phyloP scores from a whole-genome alignment of 2,113 vertebrate species.

The Cavia aperea region DNA sequence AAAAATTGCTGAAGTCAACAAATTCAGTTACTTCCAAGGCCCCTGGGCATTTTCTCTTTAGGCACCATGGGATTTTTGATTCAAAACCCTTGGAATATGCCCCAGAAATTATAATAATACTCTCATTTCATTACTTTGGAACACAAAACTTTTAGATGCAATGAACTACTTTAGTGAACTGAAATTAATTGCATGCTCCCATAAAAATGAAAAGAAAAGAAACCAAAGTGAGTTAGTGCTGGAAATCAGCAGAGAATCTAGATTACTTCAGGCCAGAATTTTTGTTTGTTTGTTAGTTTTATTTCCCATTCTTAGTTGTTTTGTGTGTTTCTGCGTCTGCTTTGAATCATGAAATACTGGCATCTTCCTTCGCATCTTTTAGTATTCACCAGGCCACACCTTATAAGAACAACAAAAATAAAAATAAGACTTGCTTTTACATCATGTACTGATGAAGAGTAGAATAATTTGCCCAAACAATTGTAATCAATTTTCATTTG shows the following conservation, averaged over 20 bases:
- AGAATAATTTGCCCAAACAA: not conserved
- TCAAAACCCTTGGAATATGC: not conserved
- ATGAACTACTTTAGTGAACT: not conserved
- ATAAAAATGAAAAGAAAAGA: not conserved
- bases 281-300: not conserved
- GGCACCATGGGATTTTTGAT: not conserved
- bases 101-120: not conserved
- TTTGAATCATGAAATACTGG: not conserved
- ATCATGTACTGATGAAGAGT: slow-evolving; percentile 21
- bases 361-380: not conserved
- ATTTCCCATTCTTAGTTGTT: not conserved
- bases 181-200: not conserved
- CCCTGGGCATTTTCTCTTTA: not conserved
- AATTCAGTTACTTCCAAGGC: not conserved
- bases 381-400: not conserved
- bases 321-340: not conserved
- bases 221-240: not conserved
- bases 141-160: not conserved
- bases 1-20: not conserved
- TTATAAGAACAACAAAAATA: not conserved
- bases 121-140: not conserved
- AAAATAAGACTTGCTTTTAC: slow-evolving; percentile 40
- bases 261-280: not conserved
- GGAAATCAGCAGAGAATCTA: not conserved
- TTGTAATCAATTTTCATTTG: not conserved